Evolutionary conservation across 2,888 invertebrate genomes (phyloP).

Genomic region (Aproaerema taeniolella): DNA sequence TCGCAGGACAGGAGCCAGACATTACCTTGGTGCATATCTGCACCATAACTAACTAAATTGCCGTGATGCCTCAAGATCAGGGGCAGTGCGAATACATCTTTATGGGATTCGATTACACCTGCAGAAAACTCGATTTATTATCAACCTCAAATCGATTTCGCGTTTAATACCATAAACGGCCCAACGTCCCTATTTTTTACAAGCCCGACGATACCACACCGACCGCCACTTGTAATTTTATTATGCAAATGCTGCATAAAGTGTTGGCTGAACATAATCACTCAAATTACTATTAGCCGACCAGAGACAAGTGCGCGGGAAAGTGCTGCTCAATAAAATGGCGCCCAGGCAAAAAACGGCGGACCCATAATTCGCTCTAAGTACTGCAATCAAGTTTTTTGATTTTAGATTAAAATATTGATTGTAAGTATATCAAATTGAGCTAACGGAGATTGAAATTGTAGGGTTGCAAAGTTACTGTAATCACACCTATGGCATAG

Average conservation of each 20-base stretch:
- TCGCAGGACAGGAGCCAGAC: too few relatives aligned
- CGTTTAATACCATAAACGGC: slow-evolving; percentile 45
- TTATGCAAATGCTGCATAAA: slow-evolving; percentile 73
- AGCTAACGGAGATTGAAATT: slow-evolving; percentile 5
- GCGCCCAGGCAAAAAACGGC: slow-evolving; percentile 24
- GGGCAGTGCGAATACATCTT: slow-evolving; percentile 14
- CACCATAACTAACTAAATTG: slow-evolving; percentile 8
- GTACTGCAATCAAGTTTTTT: slow-evolving; percentile 29
- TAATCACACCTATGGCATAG: too few relatives aligned
- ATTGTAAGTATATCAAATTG: slow-evolving; percentile 5
- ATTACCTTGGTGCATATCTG: slow-evolving; percentile 3
- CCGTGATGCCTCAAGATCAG: background rate
- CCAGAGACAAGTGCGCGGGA: slow-evolving; percentile 42
- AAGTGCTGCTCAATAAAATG: slow-evolving; percentile 44
- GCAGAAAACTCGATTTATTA: slow-evolving; percentile 47
- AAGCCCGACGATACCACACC: slow-evolving; percentile 38
- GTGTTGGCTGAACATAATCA: slow-evolving; percentile 69
- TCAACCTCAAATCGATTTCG: slow-evolving; percentile 47
- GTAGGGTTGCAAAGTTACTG: too few relatives aligned
- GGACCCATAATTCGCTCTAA: slow-evolving; percentile 26
- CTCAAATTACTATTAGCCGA: slow-evolving; percentile 48
- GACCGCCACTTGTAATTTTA: slow-evolving; percentile 60
- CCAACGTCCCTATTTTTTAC: slow-evolving; percentile 47
- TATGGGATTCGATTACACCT: slow-evolving; percentile 16
- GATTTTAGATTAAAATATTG: slow-evolving; percentile 5